Base-by-base conservation (phyloP, 1,140 invertebrate species). In the Musca vetustissima region DNA sequence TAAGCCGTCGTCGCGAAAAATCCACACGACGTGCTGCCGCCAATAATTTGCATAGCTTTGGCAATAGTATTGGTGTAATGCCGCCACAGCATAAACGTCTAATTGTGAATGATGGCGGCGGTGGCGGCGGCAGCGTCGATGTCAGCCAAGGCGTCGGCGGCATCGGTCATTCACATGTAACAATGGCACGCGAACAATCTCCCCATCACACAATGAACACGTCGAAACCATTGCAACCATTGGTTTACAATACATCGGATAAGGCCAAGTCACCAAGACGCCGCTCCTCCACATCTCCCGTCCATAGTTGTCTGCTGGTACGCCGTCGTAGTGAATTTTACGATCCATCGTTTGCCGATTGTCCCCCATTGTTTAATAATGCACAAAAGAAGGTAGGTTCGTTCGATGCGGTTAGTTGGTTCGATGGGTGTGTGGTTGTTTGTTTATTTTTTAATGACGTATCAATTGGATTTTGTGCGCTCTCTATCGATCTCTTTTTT, bases 1-100 rank as follows among this genome's bases (percentile, higher is more conserved):
- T 80, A 78, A 78, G 80, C 73, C 80, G 78, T 73, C 72, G 78
- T 59, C 75, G 78, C 70, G 78, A 80, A 70, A 76, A 48, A 61
- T 32, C 24, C 17, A 28, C 15, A 15, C 28, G 15, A 19, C 57
- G 57, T 36, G 36, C 36, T 43, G 28, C 28, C 28, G 28, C 28
- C 28, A 43, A 43, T 25, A 69, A 66, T 67, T 17, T 67, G 49
- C 66, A 71, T 49, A 75, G 71, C 67, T 76, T 76, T 70, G 71
- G 74, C 52, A 79, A 76, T 73, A 75, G 77, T 72, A 55, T 76
- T 15, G 55, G 71, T 50, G 22, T 69, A 14, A 70, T 71, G 36
- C 13, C 36, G 70, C 19, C 73, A 73, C 36, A 43, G 13, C 36
- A 43, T 66, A 71, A 71, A 50, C 70, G 74, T 53, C 59, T 68